Conservation (phyloP, 2,113 vertebrate genomes). For the Tyto alba region DNA sequence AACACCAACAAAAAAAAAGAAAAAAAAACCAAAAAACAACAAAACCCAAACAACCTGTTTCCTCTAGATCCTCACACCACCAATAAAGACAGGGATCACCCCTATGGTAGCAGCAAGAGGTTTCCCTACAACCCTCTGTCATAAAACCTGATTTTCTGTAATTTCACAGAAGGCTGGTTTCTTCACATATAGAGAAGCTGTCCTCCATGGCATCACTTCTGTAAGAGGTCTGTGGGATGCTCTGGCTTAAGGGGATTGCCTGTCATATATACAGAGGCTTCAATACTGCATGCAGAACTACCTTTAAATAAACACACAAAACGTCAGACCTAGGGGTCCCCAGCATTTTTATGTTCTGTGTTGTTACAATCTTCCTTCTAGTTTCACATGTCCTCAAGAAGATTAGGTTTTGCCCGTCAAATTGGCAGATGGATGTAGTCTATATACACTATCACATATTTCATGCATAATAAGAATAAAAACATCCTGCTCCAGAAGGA, state of each 20-base stretch:
- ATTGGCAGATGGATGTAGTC: neutral
- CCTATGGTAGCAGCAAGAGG: neutral
- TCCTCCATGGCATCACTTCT: neutral
- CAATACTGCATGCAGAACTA: neutral
- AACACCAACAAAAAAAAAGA: too few species aligned
- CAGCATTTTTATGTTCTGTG: neutral
- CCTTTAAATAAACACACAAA: neutral
- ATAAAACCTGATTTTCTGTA: neutral
- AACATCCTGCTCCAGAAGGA: neutral
- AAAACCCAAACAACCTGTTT: too few species aligned
- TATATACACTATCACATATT: neutral
- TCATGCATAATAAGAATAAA: neutral
- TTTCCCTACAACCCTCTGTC: neutral
- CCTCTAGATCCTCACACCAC: neutral
- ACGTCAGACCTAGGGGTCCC: neutral
- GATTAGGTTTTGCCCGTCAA: neutral
- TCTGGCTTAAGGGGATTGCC: neutral
- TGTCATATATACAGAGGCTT: neutral
- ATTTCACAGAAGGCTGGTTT: neutral
- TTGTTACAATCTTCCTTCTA: neutral
- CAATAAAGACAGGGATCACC: neutral
- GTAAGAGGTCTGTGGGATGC: neutral
- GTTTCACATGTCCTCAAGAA: neutral
- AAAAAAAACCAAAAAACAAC: rapidly evolving
- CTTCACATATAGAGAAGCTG: neutral